Base-by-base conservation (phyloP, 2,797 vertebrate species). In the Pteronotus mesoamericanus region DNA sequence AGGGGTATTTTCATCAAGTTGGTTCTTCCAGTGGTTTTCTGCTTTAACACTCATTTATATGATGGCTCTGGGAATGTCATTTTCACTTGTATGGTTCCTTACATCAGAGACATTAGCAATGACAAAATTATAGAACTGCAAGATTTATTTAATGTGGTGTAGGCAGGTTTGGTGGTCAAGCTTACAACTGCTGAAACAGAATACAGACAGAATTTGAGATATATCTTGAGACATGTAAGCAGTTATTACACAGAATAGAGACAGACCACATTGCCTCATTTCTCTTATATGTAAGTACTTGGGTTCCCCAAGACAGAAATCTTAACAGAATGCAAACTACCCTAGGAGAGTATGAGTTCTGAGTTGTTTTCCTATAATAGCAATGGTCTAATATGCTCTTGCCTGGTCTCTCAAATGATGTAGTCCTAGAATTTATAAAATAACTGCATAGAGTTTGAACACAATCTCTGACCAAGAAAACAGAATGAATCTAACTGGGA, bases 71-170 rank as follows among this genome's bases (percentile, higher is more conserved):
- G 46, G 74, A 94, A 94, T 57, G 18, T 42, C 84, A 82, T 93
- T 97, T 96, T 94, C 78, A 89, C 94, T 92, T 96, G 59, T 72
- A 89, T 86, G 66, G 32, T 85, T 94, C 68, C 44, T 97, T 92
- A 83, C 39, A 93, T 85, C 88, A 95, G 11, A 91, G 89, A 92
- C 83, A 94, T 75, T 78, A 96, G 69, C 86, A 90, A 68, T 89
- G 86, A 95, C 89, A 96, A 92, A 93, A 96, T 79, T 88, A 78
- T 19, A 79, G 26, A 94, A 92, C 14, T 16, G 9, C 86, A 89
- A 95, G 61, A 91, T 86, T 95, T 96, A 95, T 84, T 92, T 97
- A 92, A 94, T 39, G 19, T 90, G 77, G 39, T 74, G 0, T 55
- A 94, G 82, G 82, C 39, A 94, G 69, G 75, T 96, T 92, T 95